Conservation (phyloP, 1,140 invertebrate genomes). For the Ostrea edulis region DNA sequence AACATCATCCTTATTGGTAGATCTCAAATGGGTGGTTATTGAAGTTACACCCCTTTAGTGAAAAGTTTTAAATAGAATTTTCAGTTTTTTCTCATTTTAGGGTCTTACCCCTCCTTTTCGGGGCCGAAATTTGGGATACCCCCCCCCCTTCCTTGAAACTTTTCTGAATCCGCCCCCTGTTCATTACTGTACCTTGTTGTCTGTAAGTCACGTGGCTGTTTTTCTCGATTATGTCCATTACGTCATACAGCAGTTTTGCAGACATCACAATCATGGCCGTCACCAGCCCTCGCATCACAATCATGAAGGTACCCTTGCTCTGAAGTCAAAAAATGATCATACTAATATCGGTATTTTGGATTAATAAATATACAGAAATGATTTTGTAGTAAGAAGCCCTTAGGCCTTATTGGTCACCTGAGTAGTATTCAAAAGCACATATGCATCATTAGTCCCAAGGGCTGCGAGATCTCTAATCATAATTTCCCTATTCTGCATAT, state of each 20-base stretch:
- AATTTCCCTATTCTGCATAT: no score
- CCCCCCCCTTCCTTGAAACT: no score
- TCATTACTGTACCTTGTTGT: conserved; percentile 62
- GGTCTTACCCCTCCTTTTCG: no score
- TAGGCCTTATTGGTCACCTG: neutral
- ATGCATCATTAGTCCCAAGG: neutral
- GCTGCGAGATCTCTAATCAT: no score
- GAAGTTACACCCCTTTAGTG: no score
- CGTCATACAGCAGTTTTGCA: conserved; percentile 65
- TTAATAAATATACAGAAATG: neutral
- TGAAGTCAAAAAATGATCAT: conserved; percentile 45
- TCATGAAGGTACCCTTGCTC: conserved; percentile 60
- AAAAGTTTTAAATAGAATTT: no score
- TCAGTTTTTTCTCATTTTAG: no score
- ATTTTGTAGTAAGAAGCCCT: neutral
- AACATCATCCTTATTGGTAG: no score
- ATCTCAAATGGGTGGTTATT: no score
- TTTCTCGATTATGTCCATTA: conserved; percentile 67
- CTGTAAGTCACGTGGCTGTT: conserved; percentile 71
- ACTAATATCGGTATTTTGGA: neutral
- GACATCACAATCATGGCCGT: conserved; percentile 67
- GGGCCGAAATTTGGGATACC: no score
- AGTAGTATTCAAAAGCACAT: neutral
- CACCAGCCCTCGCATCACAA: conserved; percentile 63
- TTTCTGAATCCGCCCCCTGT: no score